Conservation (phyloP, 2,113 vertebrate genomes). For the Chloebia gouldiae region DNA sequence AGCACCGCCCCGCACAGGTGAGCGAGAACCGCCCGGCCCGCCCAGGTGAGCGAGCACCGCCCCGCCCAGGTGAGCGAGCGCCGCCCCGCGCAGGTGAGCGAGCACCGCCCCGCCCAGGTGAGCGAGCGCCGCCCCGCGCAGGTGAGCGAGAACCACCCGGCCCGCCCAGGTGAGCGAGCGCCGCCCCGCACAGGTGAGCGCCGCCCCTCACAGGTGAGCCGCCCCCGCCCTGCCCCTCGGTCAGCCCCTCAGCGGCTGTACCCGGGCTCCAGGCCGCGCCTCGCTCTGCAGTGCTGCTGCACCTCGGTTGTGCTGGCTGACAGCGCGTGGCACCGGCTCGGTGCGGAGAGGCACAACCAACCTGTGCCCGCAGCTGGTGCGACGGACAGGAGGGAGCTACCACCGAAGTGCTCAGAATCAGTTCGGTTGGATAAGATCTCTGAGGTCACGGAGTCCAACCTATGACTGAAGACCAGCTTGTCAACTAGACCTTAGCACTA, state of each 20-base stretch:
- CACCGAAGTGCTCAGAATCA: neutral
- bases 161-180: too few relatives aligned
- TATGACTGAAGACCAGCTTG: neutral
- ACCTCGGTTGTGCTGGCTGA: rapidly evolving
- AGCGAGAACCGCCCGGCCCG: too few relatives aligned
- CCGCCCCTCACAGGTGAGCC: too few relatives aligned
- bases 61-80: neutral
- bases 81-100: neutral
- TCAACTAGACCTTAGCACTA: neutral
- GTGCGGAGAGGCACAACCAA: rapidly evolving
- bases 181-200: too few relatives aligned
- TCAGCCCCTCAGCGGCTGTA: rapidly evolving
- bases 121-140: neutral
- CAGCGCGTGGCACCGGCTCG: rapidly evolving
- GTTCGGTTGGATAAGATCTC: neutral
- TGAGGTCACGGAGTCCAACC: too few relatives aligned
- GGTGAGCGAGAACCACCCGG: neutral
- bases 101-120: neutral
- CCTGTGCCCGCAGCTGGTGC: neutral
- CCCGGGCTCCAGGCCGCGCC: neutral
- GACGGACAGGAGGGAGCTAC: neutral
- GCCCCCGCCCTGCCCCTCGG: too few relatives aligned
- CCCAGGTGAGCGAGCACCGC: neutral
- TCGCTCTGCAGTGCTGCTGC: neutral
- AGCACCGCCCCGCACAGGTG: too few relatives aligned